These are phyloP conservation scores for Pitta sordida DNA, from an alignment of 2,113 vertebrate species.

Conservation along the genomic window DNA sequence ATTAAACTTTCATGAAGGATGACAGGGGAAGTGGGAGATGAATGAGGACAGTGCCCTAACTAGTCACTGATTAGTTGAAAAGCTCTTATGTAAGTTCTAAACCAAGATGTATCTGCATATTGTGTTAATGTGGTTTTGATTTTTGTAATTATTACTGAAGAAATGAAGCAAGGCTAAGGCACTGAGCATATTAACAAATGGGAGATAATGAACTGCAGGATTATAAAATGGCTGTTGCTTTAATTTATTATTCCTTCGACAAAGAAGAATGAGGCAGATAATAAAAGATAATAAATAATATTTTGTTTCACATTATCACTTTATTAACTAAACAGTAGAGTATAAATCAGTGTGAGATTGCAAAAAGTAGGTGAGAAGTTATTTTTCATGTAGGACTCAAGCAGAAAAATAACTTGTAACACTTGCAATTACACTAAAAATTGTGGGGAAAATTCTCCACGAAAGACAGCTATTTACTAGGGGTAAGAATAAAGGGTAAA, in stretches of 20 bases:
- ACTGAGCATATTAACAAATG: constrained; percentile 58
- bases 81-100: background rate
- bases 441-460: background rate
- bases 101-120: background rate
- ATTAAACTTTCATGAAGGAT: constrained; percentile 18
- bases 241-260: constrained; percentile 66
- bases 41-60: constrained; percentile 13
- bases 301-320: constrained; percentile 65
- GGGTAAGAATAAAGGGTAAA: background rate
- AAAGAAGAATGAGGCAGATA: constrained; percentile 61
- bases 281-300: constrained; percentile 68
- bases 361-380: background rate
- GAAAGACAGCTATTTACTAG: background rate
- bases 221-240: constrained; percentile 68
- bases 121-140: constrained; percentile 53
- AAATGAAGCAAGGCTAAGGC: constrained; percentile 43
- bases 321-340: constrained; percentile 66
- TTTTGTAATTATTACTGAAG: constrained; percentile 55
- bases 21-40: background rate
- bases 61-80: background rate
- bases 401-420: background rate
- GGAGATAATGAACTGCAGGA: constrained; percentile 68
- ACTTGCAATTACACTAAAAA: background rate
- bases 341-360: constrained; percentile 44
- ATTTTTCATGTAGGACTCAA: background rate